Evolutionary conservation across 2,888 invertebrate genomes (phyloP).

Genomic region (Tachina grossa): DNA sequence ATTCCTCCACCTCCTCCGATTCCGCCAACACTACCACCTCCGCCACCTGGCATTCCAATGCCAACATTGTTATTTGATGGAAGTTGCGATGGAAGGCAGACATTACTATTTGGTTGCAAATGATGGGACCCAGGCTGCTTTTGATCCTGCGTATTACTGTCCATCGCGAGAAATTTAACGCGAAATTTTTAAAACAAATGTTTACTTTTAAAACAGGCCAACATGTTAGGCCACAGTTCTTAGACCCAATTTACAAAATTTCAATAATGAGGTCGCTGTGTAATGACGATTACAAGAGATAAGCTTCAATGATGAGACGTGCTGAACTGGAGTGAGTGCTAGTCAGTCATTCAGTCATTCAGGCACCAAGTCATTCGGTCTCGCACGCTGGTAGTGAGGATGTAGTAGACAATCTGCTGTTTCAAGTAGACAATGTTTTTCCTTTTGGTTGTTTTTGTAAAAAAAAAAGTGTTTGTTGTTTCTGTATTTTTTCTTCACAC

Average conservation of each 20-base stretch:
- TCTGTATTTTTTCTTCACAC: conserved; percentile 50
- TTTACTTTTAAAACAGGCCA: conserved; percentile 61
- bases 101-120: conserved; percentile 56
- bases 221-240: conserved; percentile 63
- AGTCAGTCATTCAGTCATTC: conserved; percentile 23
- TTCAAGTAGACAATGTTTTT: conserved; percentile 50
- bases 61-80: conserved; percentile 52
- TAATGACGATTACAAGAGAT: not conserved
- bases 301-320: conserved; percentile 17
- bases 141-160: conserved; percentile 66
- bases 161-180: conserved; percentile 59
- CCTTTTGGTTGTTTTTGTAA: conserved; percentile 43
- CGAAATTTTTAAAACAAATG: conserved; percentile 59
- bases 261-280: not conserved
- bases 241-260: conserved; percentile 35
- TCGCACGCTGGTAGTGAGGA: conserved; percentile 36
- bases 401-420: conserved; percentile 52
- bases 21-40: conserved; percentile 28
- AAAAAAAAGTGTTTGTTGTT: conserved; percentile 31
- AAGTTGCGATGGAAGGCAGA: conserved; percentile 55
- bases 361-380: conserved; percentile 30
- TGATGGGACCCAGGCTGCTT: conserved; percentile 67
- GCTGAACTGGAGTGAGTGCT: not conserved
- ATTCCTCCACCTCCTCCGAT: conserved; percentile 29
- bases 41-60: conserved; percentile 32